Base-by-base conservation (phyloP, 2,888 invertebrate species). In the Criorhina ranunculi region DNA sequence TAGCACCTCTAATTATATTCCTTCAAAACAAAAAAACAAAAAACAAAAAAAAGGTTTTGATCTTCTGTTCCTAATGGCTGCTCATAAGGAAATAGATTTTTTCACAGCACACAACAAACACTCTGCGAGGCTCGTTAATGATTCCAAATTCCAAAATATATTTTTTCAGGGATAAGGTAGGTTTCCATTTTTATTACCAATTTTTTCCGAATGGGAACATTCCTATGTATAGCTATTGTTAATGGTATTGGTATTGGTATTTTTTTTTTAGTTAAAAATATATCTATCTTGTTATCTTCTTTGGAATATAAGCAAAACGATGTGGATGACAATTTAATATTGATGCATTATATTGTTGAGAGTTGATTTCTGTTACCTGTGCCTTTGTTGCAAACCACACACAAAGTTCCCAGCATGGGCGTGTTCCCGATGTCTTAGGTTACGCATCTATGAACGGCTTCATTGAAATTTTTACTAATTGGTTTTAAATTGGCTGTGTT, bases 381-480 rank as follows among this genome's bases (percentile, higher is more conserved):
- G 79, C 57, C 78, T 75, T 83, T 73, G 72, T 72, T 83, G 83
- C 83, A 60, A 83, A 79, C 83, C 83, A 83, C 83, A 83, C 83
- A 83, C 83, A 67, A 83, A 79, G 83, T 83, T 83, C 79, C 29
- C 75, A 85, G 75, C 85, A 85, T 42, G 85, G 85, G 85, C 85
- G 85, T 85, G 75, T 85, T 85, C 64, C 53, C 55, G 69, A 85
- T 76, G 80, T 85, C 83, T 85, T 70, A 70, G 75, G 79, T 85
- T 79, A 85, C 85, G 85, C 85, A 85, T 85, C 85, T 85, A 79
- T 85, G 80, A 85, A 80, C 85, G 85, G 80, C 85, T 85, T 85
- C 80, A 85, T 85, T 85, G 85, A 85, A 85, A 85, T 80, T 80
- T 85, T 85, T 85, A 85, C 85, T 85, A 85, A 85, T 85, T 85